Evolutionary conservation across 2,797 vertebrate species (phyloP).

Genomic region (Potorous gilbertii): DNA sequence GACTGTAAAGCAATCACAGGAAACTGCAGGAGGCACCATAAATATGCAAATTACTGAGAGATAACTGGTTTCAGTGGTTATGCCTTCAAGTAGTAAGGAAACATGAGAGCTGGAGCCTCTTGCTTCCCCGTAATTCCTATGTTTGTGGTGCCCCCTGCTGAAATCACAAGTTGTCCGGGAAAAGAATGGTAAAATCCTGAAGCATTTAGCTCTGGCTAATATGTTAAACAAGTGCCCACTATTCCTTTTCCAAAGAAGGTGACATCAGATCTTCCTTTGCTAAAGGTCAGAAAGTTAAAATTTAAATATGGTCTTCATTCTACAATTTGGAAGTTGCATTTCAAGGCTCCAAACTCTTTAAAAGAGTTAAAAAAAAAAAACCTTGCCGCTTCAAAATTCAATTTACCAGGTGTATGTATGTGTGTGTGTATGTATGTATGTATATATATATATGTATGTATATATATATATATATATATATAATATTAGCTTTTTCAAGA

Average conservation of each 20-base stretch:
- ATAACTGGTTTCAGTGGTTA: slow-evolving; percentile 88
- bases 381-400: slow-evolving; percentile 15
- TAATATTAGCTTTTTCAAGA: slow-evolving; percentile 35
- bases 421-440: too few relatives aligned
- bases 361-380: not conserved
- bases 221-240: slow-evolving; percentile 62
- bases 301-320: slow-evolving; percentile 39
- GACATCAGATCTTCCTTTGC: slow-evolving; percentile 49
- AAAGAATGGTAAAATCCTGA: slow-evolving; percentile 70
- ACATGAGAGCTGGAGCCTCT: slow-evolving; percentile 67
- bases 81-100: slow-evolving; percentile 82
- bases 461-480: too few relatives aligned
- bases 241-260: slow-evolving; percentile 42
- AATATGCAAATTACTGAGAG: slow-evolving; percentile 88
- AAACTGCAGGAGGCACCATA: slow-evolving; percentile 88
- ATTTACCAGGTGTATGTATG: not conserved
- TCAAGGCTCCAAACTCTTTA: slow-evolving; percentile 54
- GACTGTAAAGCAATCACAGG: slow-evolving; percentile 87
- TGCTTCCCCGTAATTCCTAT: slow-evolving; percentile 81
- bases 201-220: slow-evolving; percentile 69
- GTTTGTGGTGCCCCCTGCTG: slow-evolving; percentile 84
- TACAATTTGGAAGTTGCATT: slow-evolving; percentile 63
- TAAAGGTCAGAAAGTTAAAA: slow-evolving; percentile 32
- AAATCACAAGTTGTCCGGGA: slow-evolving; percentile 80
- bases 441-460: too few relatives aligned